Conservation (phyloP, 2,888 invertebrate genomes). For the Alloplasta piceator region DNA sequence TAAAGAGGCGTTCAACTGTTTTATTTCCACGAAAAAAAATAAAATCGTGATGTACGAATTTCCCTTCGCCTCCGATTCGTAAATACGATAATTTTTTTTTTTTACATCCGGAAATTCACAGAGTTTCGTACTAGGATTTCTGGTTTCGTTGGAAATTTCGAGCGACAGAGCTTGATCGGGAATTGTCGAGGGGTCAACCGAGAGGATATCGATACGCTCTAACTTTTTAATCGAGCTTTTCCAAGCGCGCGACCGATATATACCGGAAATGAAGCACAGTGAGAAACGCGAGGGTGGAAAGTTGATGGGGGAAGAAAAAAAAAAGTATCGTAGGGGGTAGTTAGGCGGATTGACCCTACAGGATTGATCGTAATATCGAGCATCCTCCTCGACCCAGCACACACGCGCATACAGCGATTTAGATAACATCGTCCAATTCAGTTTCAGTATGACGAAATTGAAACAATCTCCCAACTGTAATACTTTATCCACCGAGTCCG, state of each 20-base stretch:
- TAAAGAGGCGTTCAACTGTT: no score
- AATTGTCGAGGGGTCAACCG: neutral
- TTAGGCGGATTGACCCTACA: slow-evolving; percentile 16
- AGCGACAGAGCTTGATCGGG: neutral
- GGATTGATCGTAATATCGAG: slow-evolving; percentile 16
- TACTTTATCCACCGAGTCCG: slow-evolving; percentile 7
- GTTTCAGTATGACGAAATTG: slow-evolving; percentile 49
- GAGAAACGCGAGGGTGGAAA: neutral
- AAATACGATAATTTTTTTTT: neutral
- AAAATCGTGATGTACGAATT: neutral
- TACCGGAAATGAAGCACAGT: slow-evolving; percentile 8
- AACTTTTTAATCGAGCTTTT: slow-evolving; percentile 61
- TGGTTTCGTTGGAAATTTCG: neutral
- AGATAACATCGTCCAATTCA: slow-evolving; percentile 60
- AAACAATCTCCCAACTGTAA: slow-evolving; percentile 26
- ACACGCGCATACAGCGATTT: neutral
- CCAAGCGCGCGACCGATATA: slow-evolving; percentile 35
- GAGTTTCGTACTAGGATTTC: neutral
- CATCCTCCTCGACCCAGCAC: slow-evolving; percentile 2
- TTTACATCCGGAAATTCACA: neutral
- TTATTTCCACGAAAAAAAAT: no score
- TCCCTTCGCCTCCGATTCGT: neutral
- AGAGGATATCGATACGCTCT: slow-evolving; percentile 48
- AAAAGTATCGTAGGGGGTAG: neutral
- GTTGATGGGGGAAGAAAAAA: slow-evolving; percentile 3